Evolutionary conservation across 2,797 vertebrate species (phyloP), one percentile per base, ranked within the genome.

Genomic region (Tenualosa ilisha): DNA sequence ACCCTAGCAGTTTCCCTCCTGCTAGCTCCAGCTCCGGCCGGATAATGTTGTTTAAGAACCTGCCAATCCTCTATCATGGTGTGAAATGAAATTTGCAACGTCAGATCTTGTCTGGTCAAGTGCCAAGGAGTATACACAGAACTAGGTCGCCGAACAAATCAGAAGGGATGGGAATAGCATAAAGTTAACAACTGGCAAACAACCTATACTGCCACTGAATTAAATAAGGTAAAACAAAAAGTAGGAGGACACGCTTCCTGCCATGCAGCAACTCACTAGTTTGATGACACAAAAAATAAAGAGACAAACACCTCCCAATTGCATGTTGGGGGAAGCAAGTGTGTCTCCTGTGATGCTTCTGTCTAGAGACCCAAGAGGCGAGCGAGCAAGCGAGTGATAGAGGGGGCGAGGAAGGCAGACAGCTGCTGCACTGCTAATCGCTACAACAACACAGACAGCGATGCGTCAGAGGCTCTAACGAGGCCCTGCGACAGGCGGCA

Each of bases 371-470:
- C 37, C 61, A 82, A 7, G 72, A 85, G 46, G 59, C 72, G 8
- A 50, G 84, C 68, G 82, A 86, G 17, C 54, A 56, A 17, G 54
- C 54, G 15, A 0, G 54, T 3, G 49, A 50, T 3, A 12, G 7
- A 51, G 50, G 50, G 9, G 8, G 50, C 50, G 7, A 51, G 50
- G 4, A 8, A 49, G 26, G n/a, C 61, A 61, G 79, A 84, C 90
- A 90, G 89, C 93, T 94, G 90, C 85, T 75, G 53, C 81, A 87
- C 81, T 54, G 37, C 86, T 92, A 89, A 93, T 93, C 93, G 90
- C 89, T 91, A 83, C 90, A 92, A 87, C 88, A 91, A 92, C 92
- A 90, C 84, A 59, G 89, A 86, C 81, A 90, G 85, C 37, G 11
- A 0, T 89, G 81, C 0, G 82, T 91, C 92, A 90, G 88, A 90